Conservation (phyloP, 2,888 invertebrate genomes). For the Agrotis exclamationis region DNA sequence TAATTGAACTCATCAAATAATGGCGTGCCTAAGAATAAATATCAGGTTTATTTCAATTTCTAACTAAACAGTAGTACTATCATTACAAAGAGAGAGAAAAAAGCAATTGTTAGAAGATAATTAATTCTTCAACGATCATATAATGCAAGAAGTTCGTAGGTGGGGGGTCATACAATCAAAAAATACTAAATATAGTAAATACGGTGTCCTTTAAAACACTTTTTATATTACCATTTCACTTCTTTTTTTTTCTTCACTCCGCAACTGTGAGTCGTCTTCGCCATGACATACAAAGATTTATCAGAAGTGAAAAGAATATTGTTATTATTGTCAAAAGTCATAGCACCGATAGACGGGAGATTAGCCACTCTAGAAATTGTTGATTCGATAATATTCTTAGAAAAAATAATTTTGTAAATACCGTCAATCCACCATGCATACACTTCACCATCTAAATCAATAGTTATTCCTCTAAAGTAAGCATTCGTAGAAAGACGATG, state of each 20-base stretch:
- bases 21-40: background rate
- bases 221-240: slow-evolving; percentile 8
- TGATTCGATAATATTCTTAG: slow-evolving; percentile 73
- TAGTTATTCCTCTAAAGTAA: slow-evolving; percentile 81
- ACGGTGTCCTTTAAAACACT: background rate
- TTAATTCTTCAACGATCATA: background rate
- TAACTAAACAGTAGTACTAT: background rate
- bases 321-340: slow-evolving; percentile 84
- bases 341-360: slow-evolving; percentile 76
- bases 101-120: background rate
- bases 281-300: slow-evolving; percentile 75
- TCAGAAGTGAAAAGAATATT: slow-evolving; percentile 80
- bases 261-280: slow-evolving; percentile 65
- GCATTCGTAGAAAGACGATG: slow-evolving; percentile 79
- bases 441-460: slow-evolving; percentile 79
- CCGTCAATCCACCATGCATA: slow-evolving; percentile 87
- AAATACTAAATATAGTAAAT: background rate
- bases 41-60: background rate
- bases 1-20: background rate
- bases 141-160: background rate
- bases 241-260: slow-evolving; percentile 27
- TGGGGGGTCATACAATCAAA: background rate
- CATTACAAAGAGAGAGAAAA: background rate
- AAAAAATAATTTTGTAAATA: slow-evolving; percentile 79
- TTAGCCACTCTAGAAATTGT: slow-evolving; percentile 75